Conservation (phyloP, 2,113 vertebrate species). For the Lipophrys pholis region DNA sequence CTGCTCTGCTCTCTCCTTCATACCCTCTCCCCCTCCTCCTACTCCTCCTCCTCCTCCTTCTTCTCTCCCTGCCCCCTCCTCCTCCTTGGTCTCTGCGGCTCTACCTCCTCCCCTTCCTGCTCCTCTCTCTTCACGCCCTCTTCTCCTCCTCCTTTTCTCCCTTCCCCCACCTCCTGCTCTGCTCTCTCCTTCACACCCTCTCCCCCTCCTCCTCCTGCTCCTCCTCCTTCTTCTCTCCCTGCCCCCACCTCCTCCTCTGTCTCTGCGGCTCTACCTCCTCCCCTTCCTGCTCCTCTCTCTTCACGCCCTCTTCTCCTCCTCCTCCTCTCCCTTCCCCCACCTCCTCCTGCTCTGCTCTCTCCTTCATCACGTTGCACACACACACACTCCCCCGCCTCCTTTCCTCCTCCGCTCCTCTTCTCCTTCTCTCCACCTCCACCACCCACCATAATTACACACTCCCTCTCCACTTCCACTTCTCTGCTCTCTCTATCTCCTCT, state of each 20-base stretch:
- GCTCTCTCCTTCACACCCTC: conserved; percentile 50
- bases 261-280: too few relatives aligned
- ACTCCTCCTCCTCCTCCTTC: conserved; percentile 5
- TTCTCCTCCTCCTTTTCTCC: conserved; percentile 31
- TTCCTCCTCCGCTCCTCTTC: conserved; percentile 34
- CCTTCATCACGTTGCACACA: conserved; percentile 70
- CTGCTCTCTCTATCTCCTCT: conserved; percentile 23
- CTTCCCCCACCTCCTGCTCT: conserved; percentile 68
- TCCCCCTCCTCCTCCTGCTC: conserved; percentile 37
- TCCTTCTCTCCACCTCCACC: conserved; percentile 13
- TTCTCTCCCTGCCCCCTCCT: too few relatives aligned
- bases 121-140: too few relatives aligned
- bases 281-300: too few relatives aligned
- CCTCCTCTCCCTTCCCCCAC: conserved; percentile 59
- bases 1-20: conserved; percentile 45
- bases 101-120: too few relatives aligned
- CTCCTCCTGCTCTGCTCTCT: conserved; percentile 66
- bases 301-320: too few relatives aligned
- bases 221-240: too few relatives aligned
- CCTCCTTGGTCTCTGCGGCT: too few relatives aligned
- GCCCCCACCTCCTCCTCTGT: too few relatives aligned
- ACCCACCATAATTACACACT: conserved; percentile 62
- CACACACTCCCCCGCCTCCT: conserved; percentile 25
- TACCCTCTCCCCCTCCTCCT: conserved; percentile 38
- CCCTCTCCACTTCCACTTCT: conserved; percentile 47